Evolutionary conservation across 2,888 invertebrate genomes (phyloP).

Genomic region (Heterodera filipjevi): DNA sequence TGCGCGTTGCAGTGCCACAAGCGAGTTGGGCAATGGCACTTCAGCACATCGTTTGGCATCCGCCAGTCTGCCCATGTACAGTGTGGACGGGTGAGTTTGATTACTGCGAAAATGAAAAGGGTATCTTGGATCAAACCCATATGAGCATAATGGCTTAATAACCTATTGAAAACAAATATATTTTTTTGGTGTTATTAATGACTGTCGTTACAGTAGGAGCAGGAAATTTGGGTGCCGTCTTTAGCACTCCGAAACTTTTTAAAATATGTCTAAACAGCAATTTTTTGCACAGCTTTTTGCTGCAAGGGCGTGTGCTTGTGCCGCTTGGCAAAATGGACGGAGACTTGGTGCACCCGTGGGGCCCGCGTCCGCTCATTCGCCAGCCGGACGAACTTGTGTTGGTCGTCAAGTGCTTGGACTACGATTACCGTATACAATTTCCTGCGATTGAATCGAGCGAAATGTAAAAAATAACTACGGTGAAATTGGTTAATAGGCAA

Average conservation of each 20-base stretch:
- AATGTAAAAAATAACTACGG: background rate
- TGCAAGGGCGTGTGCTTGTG: conserved; percentile 47
- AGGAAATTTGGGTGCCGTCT: too few relatives aligned
- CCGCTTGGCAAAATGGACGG: conserved; percentile 38
- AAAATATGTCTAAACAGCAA: conserved; percentile 4
- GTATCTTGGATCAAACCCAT: too few relatives aligned
- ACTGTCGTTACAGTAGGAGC: too few relatives aligned
- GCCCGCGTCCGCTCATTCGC: conserved; percentile 53
- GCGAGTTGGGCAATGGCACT: background rate
- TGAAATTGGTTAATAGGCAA: too few relatives aligned
- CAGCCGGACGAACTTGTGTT: conserved; percentile 52
- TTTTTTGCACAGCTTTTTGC: conserved; percentile 28
- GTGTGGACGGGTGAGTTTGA: conserved; percentile 50
- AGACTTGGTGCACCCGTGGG: conserved; percentile 55
- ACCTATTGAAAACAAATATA: too few relatives aligned
- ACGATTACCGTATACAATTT: conserved; percentile 52
- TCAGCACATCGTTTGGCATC: conserved; percentile 47
- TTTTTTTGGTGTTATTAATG: too few relatives aligned
- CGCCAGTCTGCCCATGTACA: conserved; percentile 56
- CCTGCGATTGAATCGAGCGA: conserved; percentile 36
- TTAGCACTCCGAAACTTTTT: too few relatives aligned
- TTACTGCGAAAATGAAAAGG: background rate
- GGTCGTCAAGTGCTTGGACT: conserved; percentile 52
- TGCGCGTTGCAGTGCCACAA: conserved; percentile 12
- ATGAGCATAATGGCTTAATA: too few relatives aligned